Evolutionary conservation across 2,888 invertebrate species (phyloP).

Genomic region (Nyleta sp.): DNA sequence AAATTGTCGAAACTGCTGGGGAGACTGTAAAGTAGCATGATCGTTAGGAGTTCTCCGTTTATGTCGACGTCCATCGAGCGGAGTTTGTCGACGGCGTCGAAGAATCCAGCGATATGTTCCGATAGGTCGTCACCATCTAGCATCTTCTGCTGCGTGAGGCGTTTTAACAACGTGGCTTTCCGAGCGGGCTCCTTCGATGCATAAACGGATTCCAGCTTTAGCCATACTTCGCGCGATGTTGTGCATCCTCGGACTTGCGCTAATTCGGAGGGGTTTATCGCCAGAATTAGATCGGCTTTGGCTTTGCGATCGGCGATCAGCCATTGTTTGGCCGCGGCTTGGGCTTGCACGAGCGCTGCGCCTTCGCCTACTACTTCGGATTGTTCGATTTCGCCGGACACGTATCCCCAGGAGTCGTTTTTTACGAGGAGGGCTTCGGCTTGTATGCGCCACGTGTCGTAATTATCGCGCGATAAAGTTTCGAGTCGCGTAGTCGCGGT

Average conservation of each 20-base stretch:
- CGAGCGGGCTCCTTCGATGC: conserved; percentile 1
- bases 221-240: conserved; percentile 10
- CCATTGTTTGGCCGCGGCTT: conserved; percentile 5
- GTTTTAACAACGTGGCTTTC: conserved; percentile 17
- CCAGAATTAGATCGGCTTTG: conserved; percentile 5
- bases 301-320: conserved; percentile 7
- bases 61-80: conserved; percentile 67
- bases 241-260: conserved; percentile 3
- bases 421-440: conserved; percentile 2
- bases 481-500: conserved; percentile 8
- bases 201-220: background rate
- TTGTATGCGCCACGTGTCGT: conserved; percentile 10
- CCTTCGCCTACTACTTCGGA: conserved; percentile 5
- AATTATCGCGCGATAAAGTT: conserved; percentile 1
- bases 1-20: conserved; percentile 18
- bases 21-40: conserved; percentile 50
- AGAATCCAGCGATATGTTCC: conserved; percentile 70
- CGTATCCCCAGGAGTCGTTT: conserved; percentile 19
- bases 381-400: conserved; percentile 3
- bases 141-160: conserved; percentile 14
- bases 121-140: conserved; percentile 72
- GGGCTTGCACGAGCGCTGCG: background rate
- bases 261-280: conserved; percentile 4
- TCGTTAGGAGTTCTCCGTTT: conserved; percentile 24
- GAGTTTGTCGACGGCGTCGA: conserved; percentile 16